These are phyloP conservation scores for Adelges cooleyi DNA, from an alignment of 1,140 invertebrate species.

Conservation along the genomic window DNA sequence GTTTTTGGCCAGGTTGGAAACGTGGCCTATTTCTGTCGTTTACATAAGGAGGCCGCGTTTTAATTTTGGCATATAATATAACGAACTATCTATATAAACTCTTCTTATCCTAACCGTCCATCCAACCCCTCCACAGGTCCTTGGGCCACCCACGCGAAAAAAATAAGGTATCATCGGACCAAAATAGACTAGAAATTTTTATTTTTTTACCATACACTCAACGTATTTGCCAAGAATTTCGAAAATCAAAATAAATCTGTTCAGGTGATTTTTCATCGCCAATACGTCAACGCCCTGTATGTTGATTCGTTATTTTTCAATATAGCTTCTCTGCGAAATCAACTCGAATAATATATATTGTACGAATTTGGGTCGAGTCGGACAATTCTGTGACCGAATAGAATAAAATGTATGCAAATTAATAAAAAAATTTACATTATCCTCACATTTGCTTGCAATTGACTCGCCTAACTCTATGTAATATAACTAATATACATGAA, in stretches of 20 bases:
- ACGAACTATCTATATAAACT: constrained; percentile 19
- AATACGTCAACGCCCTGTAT: background rate
- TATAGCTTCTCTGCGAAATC: too few species aligned
- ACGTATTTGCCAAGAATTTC: constrained; percentile 2
- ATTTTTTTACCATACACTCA: background rate
- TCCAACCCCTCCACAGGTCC: background rate
- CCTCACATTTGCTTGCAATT: too few species aligned
- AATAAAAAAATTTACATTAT: too few species aligned
- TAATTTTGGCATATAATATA: constrained; percentile 26
- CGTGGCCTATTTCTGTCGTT: constrained; percentile 23
- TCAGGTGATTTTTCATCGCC: background rate
- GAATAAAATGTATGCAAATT: too few species aligned
- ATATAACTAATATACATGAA: too few species aligned
- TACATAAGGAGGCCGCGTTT: constrained; percentile 16
- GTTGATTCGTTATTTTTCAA: background rate
- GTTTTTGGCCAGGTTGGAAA: constrained; percentile 23
- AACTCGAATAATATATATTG: too few species aligned
- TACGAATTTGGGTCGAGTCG: too few species aligned
- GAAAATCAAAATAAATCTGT: constrained; percentile 1
- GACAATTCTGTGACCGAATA: too few species aligned
- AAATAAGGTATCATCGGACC: constrained; percentile 9
- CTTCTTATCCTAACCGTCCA: background rate
- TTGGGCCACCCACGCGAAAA: constrained; percentile 9
- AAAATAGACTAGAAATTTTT: background rate
- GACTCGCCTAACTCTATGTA: too few species aligned